A percentile compares a stretch with the other conserved stretches of the same genome.
Conservation (phyloP, 2,797 vertebrate genomes). For the Momotus momota region DNA sequence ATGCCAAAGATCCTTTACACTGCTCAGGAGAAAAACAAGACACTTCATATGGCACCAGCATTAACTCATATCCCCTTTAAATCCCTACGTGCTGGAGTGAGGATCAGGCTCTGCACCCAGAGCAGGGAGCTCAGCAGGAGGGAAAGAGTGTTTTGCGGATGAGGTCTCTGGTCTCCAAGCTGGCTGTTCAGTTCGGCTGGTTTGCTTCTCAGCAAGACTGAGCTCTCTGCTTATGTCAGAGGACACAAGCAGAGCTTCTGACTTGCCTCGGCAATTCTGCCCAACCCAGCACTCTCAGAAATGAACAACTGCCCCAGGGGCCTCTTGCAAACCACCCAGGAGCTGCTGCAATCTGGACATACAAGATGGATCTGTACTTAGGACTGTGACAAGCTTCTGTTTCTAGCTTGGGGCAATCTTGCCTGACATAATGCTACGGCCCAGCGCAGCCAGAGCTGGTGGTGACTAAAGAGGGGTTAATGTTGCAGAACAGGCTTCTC, state of each 20-base stretch:
- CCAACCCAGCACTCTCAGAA: neutral
- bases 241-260: neutral
- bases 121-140: neutral
- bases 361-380: neutral
- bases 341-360: neutral
- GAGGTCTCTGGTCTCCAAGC: neutral
- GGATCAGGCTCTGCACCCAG: neutral
- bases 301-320: neutral
- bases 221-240: neutral
- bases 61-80: neutral
- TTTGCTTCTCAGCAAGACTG: neutral
- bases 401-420: neutral
- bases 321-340: neutral
- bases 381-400: neutral
- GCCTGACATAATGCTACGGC: neutral
- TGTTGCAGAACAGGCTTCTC: neutral
- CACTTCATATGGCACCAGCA: neutral
- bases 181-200: neutral
- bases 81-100: neutral
- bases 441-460: neutral
- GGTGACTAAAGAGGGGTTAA: neutral
- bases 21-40: neutral
- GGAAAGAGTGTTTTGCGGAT: neutral
- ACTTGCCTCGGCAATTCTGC: neutral
- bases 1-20: neutral